Evolutionary conservation across 2,888 invertebrate genomes (phyloP), one percentile per base, ranked within the genome.

Genomic region (Sinotaia quadrata): DNA sequence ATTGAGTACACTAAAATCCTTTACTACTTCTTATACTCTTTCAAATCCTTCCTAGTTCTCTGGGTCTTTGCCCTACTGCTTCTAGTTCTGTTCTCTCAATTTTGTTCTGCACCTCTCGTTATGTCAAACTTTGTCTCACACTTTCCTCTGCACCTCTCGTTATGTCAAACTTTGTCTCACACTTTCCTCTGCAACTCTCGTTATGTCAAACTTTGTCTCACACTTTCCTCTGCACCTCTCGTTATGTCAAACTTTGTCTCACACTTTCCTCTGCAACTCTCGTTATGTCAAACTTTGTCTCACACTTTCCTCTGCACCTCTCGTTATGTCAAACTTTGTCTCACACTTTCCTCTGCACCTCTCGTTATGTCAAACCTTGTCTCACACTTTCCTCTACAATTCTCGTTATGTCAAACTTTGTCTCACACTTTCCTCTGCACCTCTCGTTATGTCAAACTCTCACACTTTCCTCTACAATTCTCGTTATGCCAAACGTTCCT

Each of bases 311-410:
- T 52, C 52, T 52, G 29, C 31, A 27, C 31, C 52, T 52, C 52
- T 52, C 52, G 24, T 31, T 52, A 27, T 52, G 29, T 52, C 52
- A 29, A 27, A 29, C 52, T 52, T 31, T 52, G 29, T 52, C 52
- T 52, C 52, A 29, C 52, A 29, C 52, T 52, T 31, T 52, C 15
- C 4, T 24, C 52, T 24, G 10, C 21, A 7, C 31, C 52, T 24
- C 52, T 24, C 15, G 12, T 31, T 52, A 12, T 52, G 15, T 52
- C 24, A 29, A 7, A 29, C 24, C 31, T 31, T 52, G 12, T 24
- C 21, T 24, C 21, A n/a, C 4, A 15, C 21, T n/a, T 21, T 52
- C 15, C n/a, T 52, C 27, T 52, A 10, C 21, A 10, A 29, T 21
- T 52, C 21, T n/a, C 27, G 12, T 12, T 24, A 10, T 52, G 15